Conservation (phyloP, 1,140 invertebrate species). For the Latrodectus geometricus region DNA sequence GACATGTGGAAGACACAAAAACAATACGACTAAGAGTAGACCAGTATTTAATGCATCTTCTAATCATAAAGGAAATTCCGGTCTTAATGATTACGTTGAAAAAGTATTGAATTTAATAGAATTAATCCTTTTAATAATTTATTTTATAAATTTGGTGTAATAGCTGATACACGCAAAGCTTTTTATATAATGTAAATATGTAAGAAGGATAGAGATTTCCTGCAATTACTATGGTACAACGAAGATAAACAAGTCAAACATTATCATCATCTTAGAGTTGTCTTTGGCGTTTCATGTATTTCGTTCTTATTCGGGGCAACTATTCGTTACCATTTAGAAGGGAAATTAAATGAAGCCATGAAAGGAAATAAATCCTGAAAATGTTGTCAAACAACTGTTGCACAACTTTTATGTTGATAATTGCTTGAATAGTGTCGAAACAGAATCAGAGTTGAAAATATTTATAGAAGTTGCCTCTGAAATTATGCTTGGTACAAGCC, state of each 20-base stretch:
- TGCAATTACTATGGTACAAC: constrained; percentile 1
- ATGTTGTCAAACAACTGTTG: background rate
- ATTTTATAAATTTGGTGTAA: constrained; percentile 31
- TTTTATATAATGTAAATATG: constrained; percentile 49
- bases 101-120: constrained; percentile 29
- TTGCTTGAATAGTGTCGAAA: constrained; percentile 1
- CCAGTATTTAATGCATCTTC: constrained; percentile 51
- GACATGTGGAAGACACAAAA: constrained; percentile 51
- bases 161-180: constrained; percentile 58
- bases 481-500: constrained; percentile 7
- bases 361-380: constrained; percentile 15
- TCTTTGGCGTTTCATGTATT: constrained; percentile 19
- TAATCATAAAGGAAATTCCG: background rate
- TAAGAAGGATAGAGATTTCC: constrained; percentile 30
- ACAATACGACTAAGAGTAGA: constrained; percentile 47
- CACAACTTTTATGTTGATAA: constrained; percentile 27
- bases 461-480: constrained; percentile 30
- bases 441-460: background rate
- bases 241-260: constrained; percentile 10
- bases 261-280: constrained; percentile 1
- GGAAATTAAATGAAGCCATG: background rate
- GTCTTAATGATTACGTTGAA: constrained; percentile 59
- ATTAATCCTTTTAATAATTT: constrained; percentile 65
- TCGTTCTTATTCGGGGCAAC: constrained; percentile 4
- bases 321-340: constrained; percentile 23